Base-by-base conservation (phyloP, 2,797 vertebrate genomes). In the Sibirionetta formosa region DNA sequence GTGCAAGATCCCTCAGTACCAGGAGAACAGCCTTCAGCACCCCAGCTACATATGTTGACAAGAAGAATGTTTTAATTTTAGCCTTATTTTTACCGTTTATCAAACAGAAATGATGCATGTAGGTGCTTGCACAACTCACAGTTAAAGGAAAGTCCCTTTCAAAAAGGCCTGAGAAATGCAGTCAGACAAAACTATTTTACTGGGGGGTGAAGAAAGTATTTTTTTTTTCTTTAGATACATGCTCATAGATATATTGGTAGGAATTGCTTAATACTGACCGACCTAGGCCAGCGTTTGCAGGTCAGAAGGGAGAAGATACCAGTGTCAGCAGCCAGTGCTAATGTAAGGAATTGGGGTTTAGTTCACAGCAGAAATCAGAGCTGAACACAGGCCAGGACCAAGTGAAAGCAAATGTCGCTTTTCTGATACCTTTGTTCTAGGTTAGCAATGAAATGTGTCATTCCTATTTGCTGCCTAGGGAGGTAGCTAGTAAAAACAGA, bases 31-130 rank as follows among this genome's bases (percentile, higher is more conserved):
- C 60, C 86, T 84, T 96, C 86, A 95, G 75, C 86, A 92, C 95
- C 92, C 78, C 83, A 77, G 78, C 53, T 88, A 95, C 79, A 83
- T 92, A 93, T 75, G 91, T 90, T 94, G 88, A 92, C 88, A 86
- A 94, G 93, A 96, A 91, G 64, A 92, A 87, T 86, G 88, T 61
- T 96, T 95, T 92, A 65, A 89, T 91, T 91, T 94, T 96, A 93
- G 76, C 79, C 83, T 95, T 94, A 94, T 96, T 96, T 95, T 93
- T 87, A 82, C 76, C 94, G 91, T 96, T 96, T 93, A 95, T 93
- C 75, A 92, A 92, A 94, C 91, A 96, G 64, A 94, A 92, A 93
- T 58, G 17, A 87, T 92, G 53, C 70, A 57, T 89, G 84, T 80
- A 75, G 71, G 75, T 92, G 64, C 91, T 91, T 89, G 72, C 69